Conservation (phyloP, 2,888 invertebrate genomes). For the Mylabris sibirica region DNA sequence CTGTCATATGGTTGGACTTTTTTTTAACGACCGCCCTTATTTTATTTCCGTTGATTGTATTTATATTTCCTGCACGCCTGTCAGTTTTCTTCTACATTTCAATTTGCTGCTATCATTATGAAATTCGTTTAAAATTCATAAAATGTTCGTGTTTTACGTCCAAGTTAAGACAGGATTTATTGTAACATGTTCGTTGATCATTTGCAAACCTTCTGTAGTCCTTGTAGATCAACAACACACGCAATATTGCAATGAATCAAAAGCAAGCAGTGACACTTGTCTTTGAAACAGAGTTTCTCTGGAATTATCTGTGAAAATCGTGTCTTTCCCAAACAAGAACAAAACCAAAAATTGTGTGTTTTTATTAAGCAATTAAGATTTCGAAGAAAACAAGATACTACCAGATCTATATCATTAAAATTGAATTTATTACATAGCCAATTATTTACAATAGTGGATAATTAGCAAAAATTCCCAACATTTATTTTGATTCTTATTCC, state of each 20-base stretch:
- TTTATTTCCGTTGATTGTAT: conserved; percentile 1
- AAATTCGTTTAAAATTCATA: background rate
- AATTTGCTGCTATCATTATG: background rate
- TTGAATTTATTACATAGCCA: conserved; percentile 17
- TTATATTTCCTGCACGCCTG: background rate
- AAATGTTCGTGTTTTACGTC: background rate
- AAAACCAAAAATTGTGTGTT: background rate
- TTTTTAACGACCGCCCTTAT: background rate
- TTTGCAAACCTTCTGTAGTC: background rate
- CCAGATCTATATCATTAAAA: conserved; percentile 14
- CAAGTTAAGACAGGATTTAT: background rate
- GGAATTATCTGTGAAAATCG: background rate
- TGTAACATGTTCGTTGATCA: background rate
- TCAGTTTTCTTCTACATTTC: background rate
- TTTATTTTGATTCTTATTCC: background rate
- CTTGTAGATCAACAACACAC: too few species aligned
- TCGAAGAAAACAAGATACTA: background rate
- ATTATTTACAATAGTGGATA: conserved; percentile 13
- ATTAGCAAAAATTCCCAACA: conserved; percentile 10
- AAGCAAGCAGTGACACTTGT: background rate
- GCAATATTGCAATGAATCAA: background rate
- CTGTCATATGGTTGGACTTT: background rate
- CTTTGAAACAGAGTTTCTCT: background rate
- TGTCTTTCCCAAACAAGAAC: background rate
- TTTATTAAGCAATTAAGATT: conserved; percentile 17